Evolutionary conservation across 1,140 invertebrate species (phyloP), one percentile per base, ranked within the genome.

Genomic region (Elymnias hypermnestra): DNA sequence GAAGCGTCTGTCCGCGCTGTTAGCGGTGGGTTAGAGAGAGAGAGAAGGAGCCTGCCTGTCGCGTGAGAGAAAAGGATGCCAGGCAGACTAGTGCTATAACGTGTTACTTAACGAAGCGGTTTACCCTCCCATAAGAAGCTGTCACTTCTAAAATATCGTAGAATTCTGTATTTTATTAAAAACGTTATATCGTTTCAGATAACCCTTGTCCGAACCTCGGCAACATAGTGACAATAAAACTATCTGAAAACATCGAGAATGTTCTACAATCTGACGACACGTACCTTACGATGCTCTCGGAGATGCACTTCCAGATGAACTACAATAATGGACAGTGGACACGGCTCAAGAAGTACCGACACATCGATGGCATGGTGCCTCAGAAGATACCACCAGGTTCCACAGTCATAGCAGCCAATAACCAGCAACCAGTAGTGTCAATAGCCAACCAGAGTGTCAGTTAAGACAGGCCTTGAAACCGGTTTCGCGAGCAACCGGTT

Each of bases 251-350:
- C 79, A 89, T 94, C 60, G 95, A 97, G 72, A 92, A 92, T 48
- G 91, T 96, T 0, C 83, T 89, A 4, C 93, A 95, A 60, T 75
- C 91, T 0, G 94, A 94, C 72, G 92, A 93, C 45, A 91, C 90
- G 0, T 90, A 90, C 36, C 83, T 93, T 0, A 90, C 91, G 0
- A 93, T 95, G 90, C 87, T 95, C 28, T 94, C 94, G 0, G 96
- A 98, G 76, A 97, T 94, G 7, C 96, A 97, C 83, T 97, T 97
- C 89, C 95, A 97, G 85, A 97, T 98, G 96, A 97, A 98, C 83
- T 98, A 97, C 84, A 94, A 92, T 53, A 96, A 95, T 43, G 95
- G 96, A 0, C 95, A 97, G 74, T 97, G 95, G 95, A 97, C 97
- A 61, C 86, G 94, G 22, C 94, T 97, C 38, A 95, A 96, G 67